These are phyloP conservation scores for zebrafish (Danio rerio) DNA, from an alignment of 2,113 vertebrate species.

Conservation along the genomic window GRCz12tu NC_133191.1:36134001-36134500, in stretches of 20 bases:
- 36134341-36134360: neutral
- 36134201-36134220: neutral
- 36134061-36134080: neutral
- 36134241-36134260: neutral
- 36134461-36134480: slow-evolving; percentile 39
- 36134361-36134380: neutral
- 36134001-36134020: neutral
- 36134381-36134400: neutral
- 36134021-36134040: slow-evolving; percentile 10
- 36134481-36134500: slow-evolving; percentile 24
- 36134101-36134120: neutral
- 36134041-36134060: neutral
- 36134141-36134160: neutral
- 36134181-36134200: slow-evolving; percentile 11
- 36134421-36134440: slow-evolving; percentile 50
- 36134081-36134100: neutral
- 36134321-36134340: slow-evolving; percentile 11
- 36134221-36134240: neutral
- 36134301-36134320: neutral
- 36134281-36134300: neutral
- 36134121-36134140: neutral
- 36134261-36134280: neutral
- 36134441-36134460: slow-evolving; percentile 42
- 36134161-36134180: slow-evolving; percentile 10
- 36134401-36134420: slow-evolving; percentile 19